Conservation (phyloP, 2,888 invertebrate species). For the Drosophila leonis region DNA sequence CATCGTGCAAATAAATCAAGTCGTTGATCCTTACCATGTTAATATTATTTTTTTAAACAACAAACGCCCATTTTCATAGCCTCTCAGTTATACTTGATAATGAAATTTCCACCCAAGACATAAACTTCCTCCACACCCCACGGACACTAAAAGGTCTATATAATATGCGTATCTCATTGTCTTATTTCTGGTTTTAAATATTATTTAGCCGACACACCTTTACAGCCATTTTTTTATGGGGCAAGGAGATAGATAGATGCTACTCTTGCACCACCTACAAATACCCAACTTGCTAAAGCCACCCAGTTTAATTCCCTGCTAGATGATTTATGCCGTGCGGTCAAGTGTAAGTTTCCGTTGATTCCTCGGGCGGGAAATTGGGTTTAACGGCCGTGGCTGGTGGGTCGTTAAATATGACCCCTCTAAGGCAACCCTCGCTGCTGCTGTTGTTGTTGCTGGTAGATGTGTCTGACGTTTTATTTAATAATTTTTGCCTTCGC, state of each 20-base stretch:
- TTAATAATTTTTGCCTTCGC: conserved; percentile 66
- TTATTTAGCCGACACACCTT: conserved; percentile 68
- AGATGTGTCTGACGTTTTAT: conserved; percentile 61
- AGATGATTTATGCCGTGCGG: conserved; percentile 76
- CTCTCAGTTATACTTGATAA: background rate
- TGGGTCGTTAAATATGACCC: conserved; percentile 76
- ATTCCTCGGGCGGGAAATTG: conserved; percentile 72
- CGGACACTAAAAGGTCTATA: conserved; percentile 16
- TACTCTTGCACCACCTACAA: conserved; percentile 25
- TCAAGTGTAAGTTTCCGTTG: conserved; percentile 76
- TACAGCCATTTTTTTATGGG: conserved; percentile 63
- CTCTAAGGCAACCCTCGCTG: conserved; percentile 40
- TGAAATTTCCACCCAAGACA: background rate
- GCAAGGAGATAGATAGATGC: conserved; percentile 54
- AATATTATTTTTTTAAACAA: background rate
- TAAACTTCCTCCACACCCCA: background rate
- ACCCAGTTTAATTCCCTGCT: conserved; percentile 31
- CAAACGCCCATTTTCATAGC: background rate
- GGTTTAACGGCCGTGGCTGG: conserved; percentile 71
- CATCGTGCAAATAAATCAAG: background rate
- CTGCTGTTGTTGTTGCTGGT: conserved; percentile 10
- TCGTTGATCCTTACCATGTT: background rate
- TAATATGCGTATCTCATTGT: conserved; percentile 58
- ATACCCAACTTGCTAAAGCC: conserved; percentile 3
- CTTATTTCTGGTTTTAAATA: conserved; percentile 78